Evolutionary conservation across 2,113 vertebrate species (phyloP).

Genomic region (Neodontobutis hainanensis): DNA sequence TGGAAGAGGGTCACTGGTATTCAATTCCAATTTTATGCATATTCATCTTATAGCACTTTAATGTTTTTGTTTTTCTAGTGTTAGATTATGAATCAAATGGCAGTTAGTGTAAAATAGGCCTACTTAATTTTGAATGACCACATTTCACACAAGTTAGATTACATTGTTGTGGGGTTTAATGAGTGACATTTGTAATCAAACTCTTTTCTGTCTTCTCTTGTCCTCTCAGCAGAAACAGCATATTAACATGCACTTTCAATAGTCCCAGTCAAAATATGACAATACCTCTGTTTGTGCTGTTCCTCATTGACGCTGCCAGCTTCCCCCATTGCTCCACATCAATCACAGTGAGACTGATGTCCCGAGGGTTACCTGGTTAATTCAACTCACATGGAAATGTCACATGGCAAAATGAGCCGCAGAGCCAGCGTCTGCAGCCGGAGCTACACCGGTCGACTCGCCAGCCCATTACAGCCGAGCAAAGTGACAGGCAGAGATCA

Average conservation of each 20-base stretch:
- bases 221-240: too few species aligned
- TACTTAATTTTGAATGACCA: too few species aligned
- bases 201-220: too few species aligned
- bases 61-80: too few species aligned
- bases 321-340: conserved; percentile 33
- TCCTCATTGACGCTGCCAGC: conserved; percentile 9
- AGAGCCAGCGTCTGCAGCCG: conserved; percentile 18
- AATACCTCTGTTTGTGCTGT: not conserved
- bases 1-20: not conserved
- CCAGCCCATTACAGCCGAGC: conserved; percentile 28
- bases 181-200: too few species aligned
- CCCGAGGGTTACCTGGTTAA: conserved; percentile 23
- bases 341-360: conserved; percentile 21
- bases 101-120: too few species aligned
- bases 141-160: too few species aligned
- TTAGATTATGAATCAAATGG: too few species aligned
- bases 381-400: conserved; percentile 43
- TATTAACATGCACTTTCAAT: too few species aligned
- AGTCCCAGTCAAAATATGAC: not conserved
- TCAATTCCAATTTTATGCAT: too few species aligned
- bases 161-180: too few species aligned
- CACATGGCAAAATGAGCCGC: conserved; percentile 19
- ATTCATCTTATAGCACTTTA: too few species aligned
- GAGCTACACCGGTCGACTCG: conserved; percentile 34
- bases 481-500: conserved; percentile 50